Percentiles rank a stretch among this genome's conserved stretches.
Evolutionary conservation across 2,888 invertebrate genomes (phyloP).

Genomic region (Tryphoninae sp.): DNA sequence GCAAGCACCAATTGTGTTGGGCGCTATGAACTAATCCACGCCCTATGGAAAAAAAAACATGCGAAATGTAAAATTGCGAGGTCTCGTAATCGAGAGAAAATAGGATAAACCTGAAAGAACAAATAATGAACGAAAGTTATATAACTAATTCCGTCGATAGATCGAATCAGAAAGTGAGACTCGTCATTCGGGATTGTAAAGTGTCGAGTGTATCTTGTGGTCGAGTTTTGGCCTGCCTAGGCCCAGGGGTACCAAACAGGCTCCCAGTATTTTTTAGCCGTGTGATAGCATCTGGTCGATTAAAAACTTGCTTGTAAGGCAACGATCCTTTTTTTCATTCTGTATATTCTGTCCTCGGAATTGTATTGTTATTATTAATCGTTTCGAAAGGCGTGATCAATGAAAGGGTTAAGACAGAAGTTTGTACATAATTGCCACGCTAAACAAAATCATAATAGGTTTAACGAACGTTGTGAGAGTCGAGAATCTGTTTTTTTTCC

Average conservation of each 20-base stretch:
- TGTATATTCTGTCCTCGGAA: constrained; percentile 3
- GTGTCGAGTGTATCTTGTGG: background rate
- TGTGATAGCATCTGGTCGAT: constrained; percentile 18
- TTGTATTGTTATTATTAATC: background rate
- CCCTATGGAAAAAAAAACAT: no score
- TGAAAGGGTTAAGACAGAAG: background rate
- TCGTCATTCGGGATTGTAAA: constrained; percentile 32
- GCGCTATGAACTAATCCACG: background rate
- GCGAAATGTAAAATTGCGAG: constrained; percentile 7
- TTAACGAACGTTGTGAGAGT: constrained; percentile 3
- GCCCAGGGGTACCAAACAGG: constrained; percentile 15
- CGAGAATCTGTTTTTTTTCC: constrained; percentile 30
- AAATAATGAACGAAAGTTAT: constrained; percentile 41
- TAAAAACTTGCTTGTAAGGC: constrained; percentile 8
- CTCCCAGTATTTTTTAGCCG: constrained; percentile 46
- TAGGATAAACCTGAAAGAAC: background rate
- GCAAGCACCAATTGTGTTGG: background rate
- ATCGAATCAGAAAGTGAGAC: constrained; percentile 51
- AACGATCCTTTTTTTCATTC: constrained; percentile 1
- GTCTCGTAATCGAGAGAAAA: constrained; percentile 37
- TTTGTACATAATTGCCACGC: constrained; percentile 45
- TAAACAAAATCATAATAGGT: constrained; percentile 14
- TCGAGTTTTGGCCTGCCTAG: constrained; percentile 16
- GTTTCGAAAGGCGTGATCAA: background rate
- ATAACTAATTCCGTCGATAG: constrained; percentile 52